Conservation (phyloP, 2,797 vertebrate genomes). For the Cephalopachus bancanus region DNA sequence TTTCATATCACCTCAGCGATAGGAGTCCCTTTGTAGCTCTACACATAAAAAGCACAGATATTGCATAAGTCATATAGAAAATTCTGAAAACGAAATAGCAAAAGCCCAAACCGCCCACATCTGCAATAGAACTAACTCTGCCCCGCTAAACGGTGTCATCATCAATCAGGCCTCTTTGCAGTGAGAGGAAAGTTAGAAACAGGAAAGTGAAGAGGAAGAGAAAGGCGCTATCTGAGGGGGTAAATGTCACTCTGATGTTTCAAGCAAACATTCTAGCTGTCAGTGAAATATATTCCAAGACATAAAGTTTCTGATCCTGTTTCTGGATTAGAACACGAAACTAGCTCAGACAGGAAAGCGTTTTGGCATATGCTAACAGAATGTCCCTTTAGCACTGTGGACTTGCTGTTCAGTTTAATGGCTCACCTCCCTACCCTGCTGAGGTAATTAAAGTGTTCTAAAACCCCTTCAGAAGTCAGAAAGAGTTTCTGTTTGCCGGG, state of each 20-base stretch:
- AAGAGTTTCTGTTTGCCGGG: conserved; percentile 47
- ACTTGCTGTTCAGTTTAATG: conserved; percentile 24
- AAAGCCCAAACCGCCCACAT: not conserved
- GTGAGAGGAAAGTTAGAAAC: not conserved
- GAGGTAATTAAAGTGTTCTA: conserved; percentile 74
- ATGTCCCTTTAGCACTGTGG: not conserved
- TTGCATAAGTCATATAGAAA: not conserved
- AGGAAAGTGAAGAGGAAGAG: not conserved
- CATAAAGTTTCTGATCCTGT: not conserved
- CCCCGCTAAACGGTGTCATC: not conserved
- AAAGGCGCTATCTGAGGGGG: not conserved
- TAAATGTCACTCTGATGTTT: not conserved
- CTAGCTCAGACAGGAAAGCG: not conserved
- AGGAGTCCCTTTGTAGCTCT: not conserved
- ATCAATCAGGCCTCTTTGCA: not conserved
- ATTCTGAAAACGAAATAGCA: conserved; percentile 29
- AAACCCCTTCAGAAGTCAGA: conserved; percentile 64
- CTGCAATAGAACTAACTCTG: not conserved
- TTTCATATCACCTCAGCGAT: not conserved
- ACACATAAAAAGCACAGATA: not conserved
- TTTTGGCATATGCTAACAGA: not conserved
- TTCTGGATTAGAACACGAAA: not conserved
- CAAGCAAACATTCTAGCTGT: not conserved
- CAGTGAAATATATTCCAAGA: conserved; percentile 6
- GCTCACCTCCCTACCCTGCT: conserved; percentile 57